phyloP scores from a whole-genome alignment of 2,113 vertebrate species.

The Bos javanicus region DNA sequence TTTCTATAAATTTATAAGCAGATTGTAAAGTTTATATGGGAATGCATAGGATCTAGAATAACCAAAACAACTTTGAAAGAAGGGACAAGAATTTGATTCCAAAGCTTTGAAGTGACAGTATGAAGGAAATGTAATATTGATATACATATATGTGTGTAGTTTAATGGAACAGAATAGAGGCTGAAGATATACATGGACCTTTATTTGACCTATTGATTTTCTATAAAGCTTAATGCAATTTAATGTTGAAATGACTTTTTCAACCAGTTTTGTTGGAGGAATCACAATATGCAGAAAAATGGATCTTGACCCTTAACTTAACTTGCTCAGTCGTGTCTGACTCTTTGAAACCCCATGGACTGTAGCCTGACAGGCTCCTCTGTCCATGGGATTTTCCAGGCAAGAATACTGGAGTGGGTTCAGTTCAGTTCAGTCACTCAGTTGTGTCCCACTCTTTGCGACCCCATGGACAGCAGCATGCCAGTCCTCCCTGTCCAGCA shows the following conservation, averaged over 20 bases:
- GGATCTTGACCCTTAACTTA: neutral
- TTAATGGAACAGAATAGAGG: neutral
- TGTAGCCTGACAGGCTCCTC: neutral
- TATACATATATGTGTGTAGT: neutral
- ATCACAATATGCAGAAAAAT: neutral
- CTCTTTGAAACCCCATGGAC: neutral
- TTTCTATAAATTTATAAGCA: neutral
- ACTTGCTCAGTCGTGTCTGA: neutral
- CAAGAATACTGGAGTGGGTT: neutral
- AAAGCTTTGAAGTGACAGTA: neutral
- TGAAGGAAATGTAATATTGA: neutral
- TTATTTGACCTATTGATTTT: neutral
- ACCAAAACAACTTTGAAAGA: neutral
- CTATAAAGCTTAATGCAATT: neutral
- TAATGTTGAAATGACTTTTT: neutral
- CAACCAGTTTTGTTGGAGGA: neutral
- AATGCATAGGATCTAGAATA: neutral
- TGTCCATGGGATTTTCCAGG: neutral
- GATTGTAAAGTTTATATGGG: neutral
- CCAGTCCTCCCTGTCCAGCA: neutral
- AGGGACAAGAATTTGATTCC: neutral
- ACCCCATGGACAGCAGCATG: neutral
- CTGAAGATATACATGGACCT: neutral
- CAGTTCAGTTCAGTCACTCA: neutral
- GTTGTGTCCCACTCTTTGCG: rapidly evolving